These are phyloP conservation scores for Goniozus legneri DNA, from an alignment of 1,140 invertebrate species.

Conservation along the genomic window DNA sequence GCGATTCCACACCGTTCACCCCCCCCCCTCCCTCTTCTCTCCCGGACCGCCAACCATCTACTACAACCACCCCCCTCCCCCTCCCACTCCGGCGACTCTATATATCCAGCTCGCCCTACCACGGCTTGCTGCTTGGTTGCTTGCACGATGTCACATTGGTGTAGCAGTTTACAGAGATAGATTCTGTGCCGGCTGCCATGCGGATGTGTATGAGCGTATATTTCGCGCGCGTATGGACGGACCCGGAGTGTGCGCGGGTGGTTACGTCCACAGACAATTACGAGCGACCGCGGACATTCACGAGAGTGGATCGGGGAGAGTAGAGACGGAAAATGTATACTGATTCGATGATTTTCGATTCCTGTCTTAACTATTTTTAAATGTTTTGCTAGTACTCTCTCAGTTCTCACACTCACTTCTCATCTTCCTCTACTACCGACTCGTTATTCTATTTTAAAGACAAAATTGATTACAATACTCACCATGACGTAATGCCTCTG, in stretches of 20 bases:
- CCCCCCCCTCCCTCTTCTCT: not conserved
- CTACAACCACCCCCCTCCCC: slow-evolving; percentile 6
- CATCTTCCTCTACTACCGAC: no score
- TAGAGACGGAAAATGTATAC: not conserved
- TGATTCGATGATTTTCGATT: no score
- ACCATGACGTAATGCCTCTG: slow-evolving; percentile 97
- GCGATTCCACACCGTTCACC: slow-evolving; percentile 10
- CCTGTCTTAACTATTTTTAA: no score
- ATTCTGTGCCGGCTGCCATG: no score
- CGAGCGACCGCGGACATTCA: slow-evolving; percentile 22
- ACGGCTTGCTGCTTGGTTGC: slow-evolving; percentile 38
- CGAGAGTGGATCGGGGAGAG: not conserved
- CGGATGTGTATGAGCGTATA: no score
- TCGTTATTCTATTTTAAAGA: no score
- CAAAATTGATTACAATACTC: no score
- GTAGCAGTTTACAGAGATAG: slow-evolving; percentile 40
- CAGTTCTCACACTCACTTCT: no score
- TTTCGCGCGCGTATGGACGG: no score
- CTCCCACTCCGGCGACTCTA: slow-evolving; percentile 29
- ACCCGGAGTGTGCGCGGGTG: slow-evolving; percentile 13
- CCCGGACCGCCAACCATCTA: not conserved
- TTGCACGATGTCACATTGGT: slow-evolving; percentile 44
- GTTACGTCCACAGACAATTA: slow-evolving; percentile 33
- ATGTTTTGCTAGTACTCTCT: no score
- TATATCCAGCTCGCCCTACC: no score